Conservation (phyloP, 2,113 vertebrate genomes). For the Casuarius casuarius region DNA sequence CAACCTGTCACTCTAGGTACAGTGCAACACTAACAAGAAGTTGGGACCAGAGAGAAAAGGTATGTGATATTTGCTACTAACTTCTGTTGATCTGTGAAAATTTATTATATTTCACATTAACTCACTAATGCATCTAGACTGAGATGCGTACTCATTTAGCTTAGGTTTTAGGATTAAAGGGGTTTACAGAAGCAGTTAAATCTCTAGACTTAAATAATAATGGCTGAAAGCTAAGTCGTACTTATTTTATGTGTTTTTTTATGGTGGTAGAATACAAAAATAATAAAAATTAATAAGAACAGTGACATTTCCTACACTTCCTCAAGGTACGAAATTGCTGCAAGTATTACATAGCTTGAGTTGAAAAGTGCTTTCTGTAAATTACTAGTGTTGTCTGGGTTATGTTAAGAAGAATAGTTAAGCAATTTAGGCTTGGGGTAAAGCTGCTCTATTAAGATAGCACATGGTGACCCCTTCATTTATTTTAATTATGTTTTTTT, state of each 20-base stretch:
- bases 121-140: background rate
- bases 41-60: background rate
- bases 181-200: background rate
- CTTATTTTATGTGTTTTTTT: background rate
- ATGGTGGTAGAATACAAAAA: background rate
- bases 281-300: background rate
- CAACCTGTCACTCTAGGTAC: background rate
- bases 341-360: background rate
- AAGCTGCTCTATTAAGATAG: background rate
- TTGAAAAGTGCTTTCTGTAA: background rate
- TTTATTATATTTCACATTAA: background rate
- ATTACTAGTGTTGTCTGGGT: background rate
- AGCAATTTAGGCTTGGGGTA: background rate
- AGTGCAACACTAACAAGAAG: background rate
- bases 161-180: background rate
- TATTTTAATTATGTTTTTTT: background rate
- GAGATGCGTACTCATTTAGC: background rate
- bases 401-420: background rate
- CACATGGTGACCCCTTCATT: background rate
- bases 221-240: too few species aligned
- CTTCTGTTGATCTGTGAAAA: background rate
- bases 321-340: background rate
- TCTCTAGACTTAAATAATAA: background rate
- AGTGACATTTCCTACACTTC: background rate
- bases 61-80: background rate